Evolutionary conservation across 2,888 invertebrate genomes (phyloP), one percentile per base, ranked within the genome.

Genomic region (Hypsopygia costalis): DNA sequence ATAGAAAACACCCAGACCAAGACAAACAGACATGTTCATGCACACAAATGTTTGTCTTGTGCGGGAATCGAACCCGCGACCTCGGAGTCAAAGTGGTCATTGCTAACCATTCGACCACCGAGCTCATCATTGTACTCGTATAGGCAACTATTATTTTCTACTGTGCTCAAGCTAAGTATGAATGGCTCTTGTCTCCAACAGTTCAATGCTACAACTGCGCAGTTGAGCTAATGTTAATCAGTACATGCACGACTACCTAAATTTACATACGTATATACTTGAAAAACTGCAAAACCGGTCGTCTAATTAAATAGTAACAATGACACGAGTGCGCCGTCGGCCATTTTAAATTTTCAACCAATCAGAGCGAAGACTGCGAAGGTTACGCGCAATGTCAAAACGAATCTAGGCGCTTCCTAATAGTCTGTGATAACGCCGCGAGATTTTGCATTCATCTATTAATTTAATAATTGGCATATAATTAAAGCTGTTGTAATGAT

Each of bases 311-410:
- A 62, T 57, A 69, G 71, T 77, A 76, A 83, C 82, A 85, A 85
- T 81, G 79, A 74, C 66, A 69, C 58, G 80, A 77, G 81, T 55
- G 69, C 74, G 75, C 61, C 25, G 55, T 49, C 52, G 62, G 86
- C 87, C 87, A 88, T 88, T 49, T 79, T 83, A 75, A 34, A 51
- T 45, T 56, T 65, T 60, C 61, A 75, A 58, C 87, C 87, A 87
- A 87, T 88, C 68, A 58, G 58, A 45, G 54, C 52, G 49, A 51
- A 46, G 51, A 53, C 49, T 49, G 57, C 56, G 83, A 86, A 88
- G 87, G 87, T 83, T 78, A 71, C 43, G 56, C 63, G 71, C 87
- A 86, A 87, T 87, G 87, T 87, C 86, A 86, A 85, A 87, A 79
- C 66, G 12, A 85, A 87, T 78, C 65, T 72, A 41, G 55, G 46